These are phyloP conservation scores for Porites australiensis DNA, from an alignment of 64 coral and sea anemone genomes.

Conservation along the genomic window DNA sequence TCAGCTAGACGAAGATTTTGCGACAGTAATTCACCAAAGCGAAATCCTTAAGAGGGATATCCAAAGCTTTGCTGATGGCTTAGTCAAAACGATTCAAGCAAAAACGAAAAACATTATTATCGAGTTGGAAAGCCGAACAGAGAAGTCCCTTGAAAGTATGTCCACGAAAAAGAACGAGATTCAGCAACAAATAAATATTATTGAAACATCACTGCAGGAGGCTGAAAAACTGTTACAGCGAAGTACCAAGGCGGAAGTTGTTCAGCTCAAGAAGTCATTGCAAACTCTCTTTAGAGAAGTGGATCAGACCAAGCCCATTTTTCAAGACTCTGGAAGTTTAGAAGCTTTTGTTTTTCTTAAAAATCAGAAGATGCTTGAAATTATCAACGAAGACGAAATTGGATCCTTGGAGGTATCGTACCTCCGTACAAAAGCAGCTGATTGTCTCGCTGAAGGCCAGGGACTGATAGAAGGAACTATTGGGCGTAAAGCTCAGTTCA, in stretches of 20 bases:
- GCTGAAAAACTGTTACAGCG: neutral
- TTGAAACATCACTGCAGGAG: neutral
- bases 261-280: neutral
- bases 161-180: neutral
- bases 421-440: neutral
- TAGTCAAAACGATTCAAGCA: neutral
- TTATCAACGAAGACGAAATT: neutral
- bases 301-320: neutral
- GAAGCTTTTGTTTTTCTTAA: neutral
- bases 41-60: neutral
- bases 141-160: neutral
- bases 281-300: neutral
- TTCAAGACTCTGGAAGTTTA: neutral
- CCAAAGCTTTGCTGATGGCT: neutral
- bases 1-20: neutral
- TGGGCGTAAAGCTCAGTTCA: no score
- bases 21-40: neutral
- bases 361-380: neutral
- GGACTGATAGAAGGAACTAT: neutral
- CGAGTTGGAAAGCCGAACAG: neutral
- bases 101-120: neutral
- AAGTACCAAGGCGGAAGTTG: neutral
- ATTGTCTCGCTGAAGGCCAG: neutral
- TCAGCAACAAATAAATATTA: neutral
- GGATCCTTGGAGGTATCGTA: neutral